These are phyloP conservation scores for Rhinoptilus africanus DNA, from an alignment of 2,113 vertebrate genomes.

Conservation along the genomic window DNA sequence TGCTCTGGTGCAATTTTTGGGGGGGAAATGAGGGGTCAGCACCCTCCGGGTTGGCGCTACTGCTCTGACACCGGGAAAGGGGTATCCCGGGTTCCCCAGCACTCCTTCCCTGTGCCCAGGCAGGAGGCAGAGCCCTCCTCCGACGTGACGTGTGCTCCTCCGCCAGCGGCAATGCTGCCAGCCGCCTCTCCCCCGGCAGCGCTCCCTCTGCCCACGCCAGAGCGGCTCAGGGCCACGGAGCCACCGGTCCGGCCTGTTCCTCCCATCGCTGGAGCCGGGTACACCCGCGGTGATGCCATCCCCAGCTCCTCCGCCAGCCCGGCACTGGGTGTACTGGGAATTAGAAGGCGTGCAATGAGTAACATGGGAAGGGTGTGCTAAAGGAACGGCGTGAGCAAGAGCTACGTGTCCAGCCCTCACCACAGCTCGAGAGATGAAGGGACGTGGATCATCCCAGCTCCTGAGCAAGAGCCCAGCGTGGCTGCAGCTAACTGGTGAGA, in stretches of 20 bases:
- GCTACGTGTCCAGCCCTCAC: rapidly evolving
- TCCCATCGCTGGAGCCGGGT: rapidly evolving
- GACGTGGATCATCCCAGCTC: rapidly evolving
- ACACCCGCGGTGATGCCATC: rapidly evolving
- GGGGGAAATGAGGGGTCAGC: neutral
- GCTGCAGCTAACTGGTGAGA: neutral
- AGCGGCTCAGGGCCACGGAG: neutral
- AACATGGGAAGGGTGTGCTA: neutral
- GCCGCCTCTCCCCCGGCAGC: neutral
- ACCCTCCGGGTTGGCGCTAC: neutral
- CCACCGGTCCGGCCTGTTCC: neutral
- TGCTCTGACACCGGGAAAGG: neutral
- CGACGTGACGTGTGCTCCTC: rapidly evolving
- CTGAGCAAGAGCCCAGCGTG: neutral
- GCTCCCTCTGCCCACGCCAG: neutral
- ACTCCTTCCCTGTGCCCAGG: rapidly evolving
- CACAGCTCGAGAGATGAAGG: neutral
- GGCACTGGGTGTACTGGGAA: neutral
- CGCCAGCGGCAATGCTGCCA: neutral
- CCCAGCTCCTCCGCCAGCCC: neutral
- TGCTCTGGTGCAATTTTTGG: neutral
- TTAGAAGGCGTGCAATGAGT: neutral
- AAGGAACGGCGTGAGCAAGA: neutral
- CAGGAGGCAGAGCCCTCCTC: neutral
- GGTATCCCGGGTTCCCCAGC: neutral